Conservation (phyloP, 2,888 invertebrate species). For the Tipula lateralis region DNA sequence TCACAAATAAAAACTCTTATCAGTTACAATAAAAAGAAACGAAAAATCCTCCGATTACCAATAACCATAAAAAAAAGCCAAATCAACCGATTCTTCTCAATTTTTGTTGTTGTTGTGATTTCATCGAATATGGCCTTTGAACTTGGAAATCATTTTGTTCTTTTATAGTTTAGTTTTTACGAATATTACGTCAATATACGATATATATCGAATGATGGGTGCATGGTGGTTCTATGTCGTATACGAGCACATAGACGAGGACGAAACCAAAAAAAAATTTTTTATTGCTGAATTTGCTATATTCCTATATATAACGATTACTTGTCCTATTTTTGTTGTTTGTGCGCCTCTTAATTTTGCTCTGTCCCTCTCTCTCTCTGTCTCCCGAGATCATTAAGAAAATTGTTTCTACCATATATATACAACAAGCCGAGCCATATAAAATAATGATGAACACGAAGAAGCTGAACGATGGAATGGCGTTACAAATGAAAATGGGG, state of each 20-base stretch:
- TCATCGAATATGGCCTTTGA: slow-evolving; percentile 6
- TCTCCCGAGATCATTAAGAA: neutral
- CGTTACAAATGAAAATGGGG: neutral
- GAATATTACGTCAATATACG: neutral
- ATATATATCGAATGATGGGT: neutral
- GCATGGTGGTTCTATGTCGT: neutral
- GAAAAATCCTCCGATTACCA: neutral
- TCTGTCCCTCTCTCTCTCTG: neutral
- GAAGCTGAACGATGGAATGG: neutral
- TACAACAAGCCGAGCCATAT: neutral
- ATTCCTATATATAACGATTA: neutral
- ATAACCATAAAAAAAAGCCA: slow-evolving; percentile 13
- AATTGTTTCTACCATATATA: neutral
- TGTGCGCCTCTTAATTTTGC: neutral
- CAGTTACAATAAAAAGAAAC: neutral
- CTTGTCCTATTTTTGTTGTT: neutral
- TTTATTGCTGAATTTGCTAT: neutral
- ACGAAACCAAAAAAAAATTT: neutral
- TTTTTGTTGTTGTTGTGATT: neutral
- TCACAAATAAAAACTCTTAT: neutral
- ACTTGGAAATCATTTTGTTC: neutral
- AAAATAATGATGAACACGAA: neutral
- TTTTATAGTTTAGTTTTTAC: neutral
- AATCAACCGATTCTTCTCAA: neutral
- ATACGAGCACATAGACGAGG: neutral